Conservation (phyloP, 1,140 invertebrate genomes). For the Globodera ellingtonae region DNA sequence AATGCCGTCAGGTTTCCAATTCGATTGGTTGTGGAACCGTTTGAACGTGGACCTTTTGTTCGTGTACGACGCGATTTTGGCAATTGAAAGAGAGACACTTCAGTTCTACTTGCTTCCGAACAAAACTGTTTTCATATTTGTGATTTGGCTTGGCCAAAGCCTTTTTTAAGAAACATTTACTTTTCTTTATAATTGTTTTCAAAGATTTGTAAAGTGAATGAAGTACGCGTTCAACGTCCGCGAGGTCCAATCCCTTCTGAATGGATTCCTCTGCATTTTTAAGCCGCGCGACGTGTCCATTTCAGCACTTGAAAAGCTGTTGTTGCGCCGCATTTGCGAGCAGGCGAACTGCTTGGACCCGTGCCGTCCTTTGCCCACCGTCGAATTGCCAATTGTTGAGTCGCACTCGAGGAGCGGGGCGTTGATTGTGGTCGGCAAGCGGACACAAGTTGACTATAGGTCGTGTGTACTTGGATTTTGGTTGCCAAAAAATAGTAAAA, state of each 20-base stretch:
- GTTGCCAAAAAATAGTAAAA: not conserved
- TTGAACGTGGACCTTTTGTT: no score
- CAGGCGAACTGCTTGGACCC: slow-evolving; percentile 40
- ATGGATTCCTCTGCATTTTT: slow-evolving; percentile 62
- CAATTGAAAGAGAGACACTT: no score
- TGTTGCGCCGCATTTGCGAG: slow-evolving; percentile 43
- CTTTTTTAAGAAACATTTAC: no score
- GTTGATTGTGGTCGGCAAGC: slow-evolving; percentile 53
- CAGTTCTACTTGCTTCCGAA: no score
- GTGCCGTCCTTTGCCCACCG: slow-evolving; percentile 25
- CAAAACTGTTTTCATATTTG: no score
- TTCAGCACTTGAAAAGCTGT: slow-evolving; percentile 41
- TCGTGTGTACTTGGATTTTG: slow-evolving; percentile 8
- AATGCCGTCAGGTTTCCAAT: no score
- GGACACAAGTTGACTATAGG: slow-evolving; percentile 58
- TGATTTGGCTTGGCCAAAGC: no score
- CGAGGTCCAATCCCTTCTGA: slow-evolving; percentile 48
- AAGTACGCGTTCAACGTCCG: slow-evolving; percentile 29
- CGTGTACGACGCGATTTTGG: no score
- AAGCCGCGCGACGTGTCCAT: slow-evolving; percentile 60
- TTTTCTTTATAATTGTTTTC: no score
- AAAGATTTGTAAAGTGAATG: not conserved
- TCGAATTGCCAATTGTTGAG: slow-evolving; percentile 59
- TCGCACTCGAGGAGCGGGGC: slow-evolving; percentile 48
- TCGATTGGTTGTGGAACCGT: no score